These are phyloP conservation scores for Drosophila pseudoananassae DNA, from an alignment of 1,140 invertebrate genomes.

Conservation along the genomic window DNA sequence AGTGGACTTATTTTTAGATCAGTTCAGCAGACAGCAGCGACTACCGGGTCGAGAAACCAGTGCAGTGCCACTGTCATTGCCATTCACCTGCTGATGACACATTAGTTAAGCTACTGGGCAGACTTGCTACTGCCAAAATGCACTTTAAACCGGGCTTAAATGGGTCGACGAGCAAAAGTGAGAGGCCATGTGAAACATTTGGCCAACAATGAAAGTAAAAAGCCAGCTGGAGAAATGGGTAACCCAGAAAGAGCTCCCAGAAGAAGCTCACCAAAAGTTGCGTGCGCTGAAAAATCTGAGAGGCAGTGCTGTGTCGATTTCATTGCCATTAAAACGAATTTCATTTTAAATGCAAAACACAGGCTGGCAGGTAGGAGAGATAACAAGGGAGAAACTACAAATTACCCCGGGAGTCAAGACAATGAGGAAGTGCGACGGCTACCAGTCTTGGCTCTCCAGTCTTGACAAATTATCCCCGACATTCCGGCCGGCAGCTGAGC, in stretches of 20 bases:
- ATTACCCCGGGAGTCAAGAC: constrained; percentile 5
- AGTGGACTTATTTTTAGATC: constrained; percentile 6
- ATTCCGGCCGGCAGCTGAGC: constrained; percentile 43
- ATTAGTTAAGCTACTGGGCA: background rate
- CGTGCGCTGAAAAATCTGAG: constrained; percentile 42
- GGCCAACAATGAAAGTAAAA: constrained; percentile 34
- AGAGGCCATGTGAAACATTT: constrained; percentile 35
- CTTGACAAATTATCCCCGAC: constrained; percentile 63
- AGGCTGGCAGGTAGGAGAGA: constrained; percentile 2
- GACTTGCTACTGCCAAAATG: constrained; percentile 20
- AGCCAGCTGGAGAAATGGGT: constrained; percentile 29
- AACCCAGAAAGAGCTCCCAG: constrained; percentile 15
- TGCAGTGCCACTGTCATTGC: constrained; percentile 39
- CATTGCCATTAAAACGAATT: constrained; percentile 74
- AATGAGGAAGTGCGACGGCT: constrained; percentile 55
- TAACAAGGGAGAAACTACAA: constrained; percentile 31
- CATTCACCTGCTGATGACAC: constrained; percentile 43
- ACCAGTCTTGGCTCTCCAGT: constrained; percentile 46
- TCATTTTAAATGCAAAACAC: constrained; percentile 57
- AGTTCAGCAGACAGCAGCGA: constrained; percentile 13
- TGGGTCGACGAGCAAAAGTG: constrained; percentile 35
- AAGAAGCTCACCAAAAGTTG: constrained; percentile 35
- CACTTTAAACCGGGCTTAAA: constrained; percentile 30
- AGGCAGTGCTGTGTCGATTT: constrained; percentile 46
- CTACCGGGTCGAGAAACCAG: background rate